Conservation (phyloP, 2,113 vertebrate species). For the Zeus faber region DNA sequence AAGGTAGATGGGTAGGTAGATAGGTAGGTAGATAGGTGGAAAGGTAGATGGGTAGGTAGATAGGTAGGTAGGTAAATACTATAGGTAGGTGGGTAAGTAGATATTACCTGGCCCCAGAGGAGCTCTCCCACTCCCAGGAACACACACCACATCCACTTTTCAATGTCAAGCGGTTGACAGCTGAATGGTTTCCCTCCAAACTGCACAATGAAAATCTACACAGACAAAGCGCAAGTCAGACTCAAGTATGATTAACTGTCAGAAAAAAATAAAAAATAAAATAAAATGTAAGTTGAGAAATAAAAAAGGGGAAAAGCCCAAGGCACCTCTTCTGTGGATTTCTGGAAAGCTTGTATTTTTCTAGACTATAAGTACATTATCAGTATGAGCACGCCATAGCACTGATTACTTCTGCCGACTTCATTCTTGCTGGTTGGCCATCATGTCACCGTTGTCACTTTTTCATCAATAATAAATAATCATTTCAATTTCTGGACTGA, state of each 20-base stretch:
- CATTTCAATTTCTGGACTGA: no score
- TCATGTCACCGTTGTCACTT: no score
- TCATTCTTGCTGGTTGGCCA: no score
- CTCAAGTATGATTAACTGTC: neutral
- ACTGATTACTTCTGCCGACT: no score
- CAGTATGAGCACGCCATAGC: no score
- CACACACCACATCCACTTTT: slow-evolving; percentile 99
- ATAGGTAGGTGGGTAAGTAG: neutral
- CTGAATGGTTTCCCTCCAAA: slow-evolving; percentile 98
- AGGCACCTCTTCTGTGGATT: no score
- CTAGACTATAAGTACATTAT: no score
- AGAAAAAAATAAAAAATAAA: neutral
- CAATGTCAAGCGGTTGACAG: slow-evolving; percentile 89
- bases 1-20: neutral
- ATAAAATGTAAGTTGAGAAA: neutral
- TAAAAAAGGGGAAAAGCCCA: no score
- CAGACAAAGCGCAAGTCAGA: neutral
- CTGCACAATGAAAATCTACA: slow-evolving; percentile 93
- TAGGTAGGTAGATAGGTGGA: slow-evolving; percentile 5
- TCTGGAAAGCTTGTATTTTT: no score
- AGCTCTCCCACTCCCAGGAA: slow-evolving; percentile 96
- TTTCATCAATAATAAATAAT: no score
- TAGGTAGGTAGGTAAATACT: neutral
- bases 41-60: neutral
- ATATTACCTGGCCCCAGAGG: slow-evolving; percentile 95